phyloP scores from a whole-genome alignment of 2,888 invertebrate genomes.

The Formica aserva region DNA sequence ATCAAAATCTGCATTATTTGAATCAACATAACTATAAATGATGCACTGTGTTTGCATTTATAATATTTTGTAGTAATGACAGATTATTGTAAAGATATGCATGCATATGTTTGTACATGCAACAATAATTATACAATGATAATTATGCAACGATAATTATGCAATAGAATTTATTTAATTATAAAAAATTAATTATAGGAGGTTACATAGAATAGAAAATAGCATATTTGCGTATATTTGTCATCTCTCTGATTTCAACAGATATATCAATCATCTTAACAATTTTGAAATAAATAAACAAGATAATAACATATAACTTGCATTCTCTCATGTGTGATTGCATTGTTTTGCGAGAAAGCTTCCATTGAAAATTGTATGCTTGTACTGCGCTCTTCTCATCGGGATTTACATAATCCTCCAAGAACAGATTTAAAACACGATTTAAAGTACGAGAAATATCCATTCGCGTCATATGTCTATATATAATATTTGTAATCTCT shows the following conservation, averaged over 20 bases:
- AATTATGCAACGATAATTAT: background rate
- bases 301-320: constrained; percentile 59
- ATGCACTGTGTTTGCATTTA: background rate
- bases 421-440: background rate
- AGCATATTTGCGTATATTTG: background rate
- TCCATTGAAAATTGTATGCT: constrained; percentile 71
- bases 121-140: background rate
- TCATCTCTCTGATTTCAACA: background rate
- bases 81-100: constrained; percentile 2
- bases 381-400: constrained; percentile 68
- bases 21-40: background rate
- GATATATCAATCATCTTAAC: background rate
- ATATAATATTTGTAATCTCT: background rate
- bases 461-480: background rate
- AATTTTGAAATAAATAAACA: background rate
- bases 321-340: constrained; percentile 36
- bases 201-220: background rate
- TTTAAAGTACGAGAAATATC: constrained; percentile 15
- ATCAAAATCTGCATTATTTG: constrained; percentile 1
- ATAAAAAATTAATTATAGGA: background rate
- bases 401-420: background rate
- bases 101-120: too few species aligned
- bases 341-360: constrained; percentile 41
- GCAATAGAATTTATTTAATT: background rate
- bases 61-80: background rate